Evolutionary conservation across 92 coral and sea anemone species (phyloP), one percentile per base, ranked within the genome.

Genomic region (Phenganax subtilis): DNA sequence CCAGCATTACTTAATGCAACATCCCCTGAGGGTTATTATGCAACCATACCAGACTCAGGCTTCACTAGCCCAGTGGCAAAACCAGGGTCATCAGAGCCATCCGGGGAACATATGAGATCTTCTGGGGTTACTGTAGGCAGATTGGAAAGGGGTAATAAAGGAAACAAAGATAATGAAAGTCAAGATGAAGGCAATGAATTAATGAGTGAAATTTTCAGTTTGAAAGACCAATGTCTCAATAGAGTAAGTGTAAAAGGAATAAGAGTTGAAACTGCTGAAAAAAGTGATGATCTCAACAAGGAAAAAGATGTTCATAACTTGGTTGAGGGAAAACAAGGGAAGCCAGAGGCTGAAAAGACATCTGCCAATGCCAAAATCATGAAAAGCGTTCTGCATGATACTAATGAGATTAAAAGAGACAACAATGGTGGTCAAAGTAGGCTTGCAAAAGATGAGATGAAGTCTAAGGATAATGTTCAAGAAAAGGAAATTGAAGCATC

Each of bases 121-220:
- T 53, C 16, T 0, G 73, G 16, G 11, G 0, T 9, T 6, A 68
- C 53, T 30, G 73, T 20, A 37, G 16, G 20, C 15, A 17, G 2
- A 66, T 15, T 44, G 16, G 72, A 51, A 61, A 15, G 28, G 67
- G 25, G 37, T 7, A 31, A 54, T 6, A 77, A 58, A 0, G 60
- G 70, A 10, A 0, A 20, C 27, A 70, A 57, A 15, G 54, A n/a
- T 1, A 51, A 44, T 3, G 1, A 16, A 9, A 77, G 47, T 9
- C 55, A 30, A 14, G 66, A 31, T 9, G 71, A 77, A 28, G 82
- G 66, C 52, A 55, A 30, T 57, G 80, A 75, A 55, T 12, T 54
- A 14, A 25, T 76, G 44, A 76, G 81, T 54, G 81, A 76, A 54
- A 76, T 47, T 54, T 76, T 76, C 47, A 76, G 81, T 37, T 12